These are phyloP conservation scores for Drosophila miranda DNA, from an alignment of 1,140 invertebrate genomes.

Conservation along the genomic window DNA sequence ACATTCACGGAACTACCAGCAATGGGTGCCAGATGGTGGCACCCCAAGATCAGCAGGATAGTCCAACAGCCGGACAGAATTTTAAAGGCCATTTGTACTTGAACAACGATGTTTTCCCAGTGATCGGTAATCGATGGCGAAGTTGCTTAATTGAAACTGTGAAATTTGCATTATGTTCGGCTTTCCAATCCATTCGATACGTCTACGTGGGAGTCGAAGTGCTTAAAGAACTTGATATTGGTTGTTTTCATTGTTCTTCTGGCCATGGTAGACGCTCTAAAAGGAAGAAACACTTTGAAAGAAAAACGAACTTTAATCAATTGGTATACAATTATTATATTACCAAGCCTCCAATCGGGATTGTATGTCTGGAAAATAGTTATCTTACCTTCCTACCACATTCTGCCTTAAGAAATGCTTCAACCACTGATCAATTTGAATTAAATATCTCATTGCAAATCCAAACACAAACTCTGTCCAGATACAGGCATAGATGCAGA, in stretches of 20 bases:
- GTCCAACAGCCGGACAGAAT: not conserved
- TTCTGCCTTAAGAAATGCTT: not conserved
- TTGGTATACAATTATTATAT: too few relatives aligned
- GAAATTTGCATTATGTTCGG: not conserved
- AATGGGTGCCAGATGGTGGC: not conserved
- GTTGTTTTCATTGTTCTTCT: too few relatives aligned
- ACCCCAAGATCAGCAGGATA: conserved; percentile 3
- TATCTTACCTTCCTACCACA: too few relatives aligned
- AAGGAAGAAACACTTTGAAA: too few relatives aligned
- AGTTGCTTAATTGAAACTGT: not conserved
- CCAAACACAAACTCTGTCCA: conserved; percentile 3
- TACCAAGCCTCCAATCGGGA: too few relatives aligned
- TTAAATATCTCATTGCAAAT: not conserved
- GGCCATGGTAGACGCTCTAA: too few relatives aligned
- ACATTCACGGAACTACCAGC: conserved; percentile 3
- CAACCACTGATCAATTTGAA: too few relatives aligned
- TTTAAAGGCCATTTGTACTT: conserved; percentile 15
- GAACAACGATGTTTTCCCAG: conserved; percentile 2
- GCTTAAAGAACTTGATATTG: too few relatives aligned
- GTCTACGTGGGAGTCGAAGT: too few relatives aligned
- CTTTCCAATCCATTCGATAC: not conserved
- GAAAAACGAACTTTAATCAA: not conserved
- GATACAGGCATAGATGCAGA: conserved; percentile 1
- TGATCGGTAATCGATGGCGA: not conserved
- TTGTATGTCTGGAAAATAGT: too few relatives aligned